phyloP scores from a whole-genome alignment of 2,888 invertebrate genomes.

The Emmelina monodactyla region DNA sequence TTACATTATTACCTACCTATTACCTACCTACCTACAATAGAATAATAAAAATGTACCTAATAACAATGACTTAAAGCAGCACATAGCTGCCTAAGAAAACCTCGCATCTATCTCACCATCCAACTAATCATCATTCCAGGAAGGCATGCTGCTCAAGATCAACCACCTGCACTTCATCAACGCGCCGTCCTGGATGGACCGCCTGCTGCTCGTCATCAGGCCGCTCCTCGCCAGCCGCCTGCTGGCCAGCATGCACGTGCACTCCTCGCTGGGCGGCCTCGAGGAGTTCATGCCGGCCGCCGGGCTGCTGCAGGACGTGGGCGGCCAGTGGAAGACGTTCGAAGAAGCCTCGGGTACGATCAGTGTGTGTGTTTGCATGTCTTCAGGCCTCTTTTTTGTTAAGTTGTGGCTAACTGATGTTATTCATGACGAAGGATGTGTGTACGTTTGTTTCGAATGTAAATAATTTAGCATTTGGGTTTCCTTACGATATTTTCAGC shows the following conservation, averaged over 20 bases:
- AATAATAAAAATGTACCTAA: no score
- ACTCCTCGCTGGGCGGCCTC: constrained; percentile 49
- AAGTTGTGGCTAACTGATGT: no score
- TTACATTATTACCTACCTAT: no score
- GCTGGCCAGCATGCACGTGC: constrained; percentile 51
- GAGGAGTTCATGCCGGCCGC: constrained; percentile 61
- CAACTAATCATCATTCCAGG: constrained; percentile 35
- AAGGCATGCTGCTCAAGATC: constrained; percentile 64
- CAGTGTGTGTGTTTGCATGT: not conserved
- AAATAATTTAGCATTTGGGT: no score
- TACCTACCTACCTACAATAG: no score
- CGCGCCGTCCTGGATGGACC: constrained; percentile 73
- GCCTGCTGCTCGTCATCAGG: constrained; percentile 69
- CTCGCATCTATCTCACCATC: not conserved
- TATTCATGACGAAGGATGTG: no score
- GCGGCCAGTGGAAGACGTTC: constrained; percentile 54
- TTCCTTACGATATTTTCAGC: no score
- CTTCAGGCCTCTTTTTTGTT: no score
- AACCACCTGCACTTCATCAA: constrained; percentile 74
- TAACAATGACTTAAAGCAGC: no score
- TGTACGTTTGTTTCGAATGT: no score
- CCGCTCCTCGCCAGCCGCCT: constrained; percentile 78
- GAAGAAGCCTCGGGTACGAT: constrained; percentile 19
- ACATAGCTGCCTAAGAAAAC: no score
- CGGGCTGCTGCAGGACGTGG: constrained; percentile 67